A percentile compares a stretch with the other conserved stretches of the same genome.
Evolutionary conservation across 2,888 invertebrate genomes (phyloP).

Genomic region (Leptodirus hochenwartii): DNA sequence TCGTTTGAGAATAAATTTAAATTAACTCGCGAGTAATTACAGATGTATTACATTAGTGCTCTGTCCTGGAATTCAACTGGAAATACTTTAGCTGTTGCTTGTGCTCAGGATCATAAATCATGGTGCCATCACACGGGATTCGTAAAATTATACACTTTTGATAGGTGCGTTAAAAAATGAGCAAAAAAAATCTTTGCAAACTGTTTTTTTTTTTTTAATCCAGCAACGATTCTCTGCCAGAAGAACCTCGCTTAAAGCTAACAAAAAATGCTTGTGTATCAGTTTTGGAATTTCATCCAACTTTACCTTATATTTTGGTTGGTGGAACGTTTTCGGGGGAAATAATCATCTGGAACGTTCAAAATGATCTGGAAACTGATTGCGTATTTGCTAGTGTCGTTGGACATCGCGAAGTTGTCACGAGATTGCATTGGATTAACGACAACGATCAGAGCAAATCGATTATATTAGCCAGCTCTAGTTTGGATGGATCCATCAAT

Average conservation of each 20-base stretch:
- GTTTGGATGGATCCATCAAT: constrained; percentile 22
- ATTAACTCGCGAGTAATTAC: constrained; percentile 8
- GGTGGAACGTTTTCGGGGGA: constrained; percentile 24
- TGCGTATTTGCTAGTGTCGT: constrained; percentile 12
- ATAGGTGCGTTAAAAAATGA: constrained; percentile 19
- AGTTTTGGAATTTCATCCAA: constrained; percentile 29
- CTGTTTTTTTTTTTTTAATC: not conserved
- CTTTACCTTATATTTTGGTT: constrained; percentile 29
- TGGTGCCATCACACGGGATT: constrained; percentile 27
- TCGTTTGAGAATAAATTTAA: constrained; percentile 1
- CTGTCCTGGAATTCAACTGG: constrained; percentile 26
- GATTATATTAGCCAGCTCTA: constrained; percentile 20
- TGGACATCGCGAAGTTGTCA: constrained; percentile 22
- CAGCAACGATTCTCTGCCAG: not conserved
- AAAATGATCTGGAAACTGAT: constrained; percentile 20
- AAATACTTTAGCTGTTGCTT: constrained; percentile 23
- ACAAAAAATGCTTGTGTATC: constrained; percentile 27
- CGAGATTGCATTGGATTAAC: constrained; percentile 22
- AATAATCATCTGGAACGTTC: constrained; percentile 21
- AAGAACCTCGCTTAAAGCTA: constrained; percentile 13
- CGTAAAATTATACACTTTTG: constrained; percentile 21
- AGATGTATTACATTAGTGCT: constrained; percentile 16
- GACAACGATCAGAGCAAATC: constrained; percentile 19
- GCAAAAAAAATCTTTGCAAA: not conserved
- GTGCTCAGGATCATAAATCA: constrained; percentile 21